These are phyloP conservation scores for Eristalis intricaria DNA, from an alignment of 2,888 invertebrate genomes.

Conservation along the genomic window DNA sequence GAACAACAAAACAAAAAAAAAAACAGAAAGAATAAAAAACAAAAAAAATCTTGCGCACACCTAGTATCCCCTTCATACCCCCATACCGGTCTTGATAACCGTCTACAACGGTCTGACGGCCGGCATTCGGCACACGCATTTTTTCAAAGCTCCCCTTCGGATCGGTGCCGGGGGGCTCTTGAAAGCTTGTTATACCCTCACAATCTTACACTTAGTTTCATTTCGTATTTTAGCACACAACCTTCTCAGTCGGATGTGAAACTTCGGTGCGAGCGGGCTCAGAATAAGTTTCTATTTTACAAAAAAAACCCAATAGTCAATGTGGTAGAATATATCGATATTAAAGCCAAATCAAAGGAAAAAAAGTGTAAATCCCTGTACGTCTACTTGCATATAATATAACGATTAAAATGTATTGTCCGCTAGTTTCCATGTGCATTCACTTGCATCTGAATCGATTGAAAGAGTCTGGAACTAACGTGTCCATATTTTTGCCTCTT, in stretches of 20 bases:
- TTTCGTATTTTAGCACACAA: slow-evolving; percentile 37
- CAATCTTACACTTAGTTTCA: slow-evolving; percentile 23
- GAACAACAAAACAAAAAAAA: not conserved
- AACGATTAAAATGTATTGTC: slow-evolving; percentile 11
- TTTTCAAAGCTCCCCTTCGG: slow-evolving; percentile 5
- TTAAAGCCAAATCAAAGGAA: slow-evolving; percentile 13
- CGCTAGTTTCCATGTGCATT: slow-evolving; percentile 23
- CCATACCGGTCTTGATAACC: slow-evolving; percentile 17
- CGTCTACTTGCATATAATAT: not conserved
- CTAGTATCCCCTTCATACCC: not conserved
- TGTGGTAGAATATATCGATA: slow-evolving; percentile 45
- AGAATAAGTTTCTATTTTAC: slow-evolving; percentile 8
- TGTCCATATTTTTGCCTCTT: not conserved
- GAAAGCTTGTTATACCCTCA: slow-evolving; percentile 44
- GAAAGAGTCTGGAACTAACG: not conserved
- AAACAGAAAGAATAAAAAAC: not conserved
- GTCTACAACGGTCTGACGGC: slow-evolving; percentile 2
- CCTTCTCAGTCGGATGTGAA: slow-evolving; percentile 77
- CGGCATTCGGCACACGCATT: slow-evolving; percentile 10
- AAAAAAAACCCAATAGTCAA: not conserved
- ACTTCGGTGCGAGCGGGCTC: slow-evolving; percentile 77
- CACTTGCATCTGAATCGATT: slow-evolving; percentile 26
- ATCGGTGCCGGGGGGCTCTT: not conserved
- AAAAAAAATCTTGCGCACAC: not conserved
- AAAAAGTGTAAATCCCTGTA: slow-evolving; percentile 24